Evolutionary conservation across 2,113 vertebrate species (phyloP).

Genomic region (Myotis yumanensis): DNA sequence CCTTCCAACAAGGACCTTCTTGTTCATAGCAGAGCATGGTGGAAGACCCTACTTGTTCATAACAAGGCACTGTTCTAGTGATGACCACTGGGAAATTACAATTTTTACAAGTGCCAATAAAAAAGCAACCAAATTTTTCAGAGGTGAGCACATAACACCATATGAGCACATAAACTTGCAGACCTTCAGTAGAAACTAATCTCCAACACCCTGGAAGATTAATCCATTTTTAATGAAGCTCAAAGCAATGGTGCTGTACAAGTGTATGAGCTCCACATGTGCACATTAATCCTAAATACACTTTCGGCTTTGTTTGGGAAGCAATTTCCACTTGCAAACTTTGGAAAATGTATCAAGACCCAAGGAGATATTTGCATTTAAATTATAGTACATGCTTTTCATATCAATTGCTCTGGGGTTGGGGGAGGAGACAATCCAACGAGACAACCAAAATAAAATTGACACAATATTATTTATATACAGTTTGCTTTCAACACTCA

Average conservation of each 20-base stretch:
- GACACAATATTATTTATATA: conserved; percentile 39
- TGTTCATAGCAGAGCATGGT: background rate
- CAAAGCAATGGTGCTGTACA: conserved; percentile 24
- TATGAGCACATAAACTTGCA: background rate
- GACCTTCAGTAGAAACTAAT: conserved; percentile 50
- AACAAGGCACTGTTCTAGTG: background rate
- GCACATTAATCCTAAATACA: conserved; percentile 63
- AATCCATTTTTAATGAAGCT: conserved; percentile 62
- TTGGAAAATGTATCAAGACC: conserved; percentile 37
- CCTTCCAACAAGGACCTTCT: background rate
- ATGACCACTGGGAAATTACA: background rate
- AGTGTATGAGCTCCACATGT: background rate
- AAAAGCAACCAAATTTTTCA: conserved; percentile 24
- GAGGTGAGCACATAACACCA: background rate
- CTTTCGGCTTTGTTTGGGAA: conserved; percentile 55
- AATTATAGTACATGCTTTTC: conserved; percentile 64
- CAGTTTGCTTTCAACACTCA: conserved; percentile 1
- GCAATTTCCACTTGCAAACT: conserved; percentile 66
- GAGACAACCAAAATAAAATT: conserved; percentile 60
- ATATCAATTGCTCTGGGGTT: conserved; percentile 37
- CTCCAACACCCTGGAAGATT: conserved; percentile 46
- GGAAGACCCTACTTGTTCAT: background rate
- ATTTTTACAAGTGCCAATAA: background rate
- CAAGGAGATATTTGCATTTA: conserved; percentile 73
- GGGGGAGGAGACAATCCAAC: background rate